phyloP scores from a whole-genome alignment of 1,140 invertebrate species.

The Cotesia chilonis region DNA sequence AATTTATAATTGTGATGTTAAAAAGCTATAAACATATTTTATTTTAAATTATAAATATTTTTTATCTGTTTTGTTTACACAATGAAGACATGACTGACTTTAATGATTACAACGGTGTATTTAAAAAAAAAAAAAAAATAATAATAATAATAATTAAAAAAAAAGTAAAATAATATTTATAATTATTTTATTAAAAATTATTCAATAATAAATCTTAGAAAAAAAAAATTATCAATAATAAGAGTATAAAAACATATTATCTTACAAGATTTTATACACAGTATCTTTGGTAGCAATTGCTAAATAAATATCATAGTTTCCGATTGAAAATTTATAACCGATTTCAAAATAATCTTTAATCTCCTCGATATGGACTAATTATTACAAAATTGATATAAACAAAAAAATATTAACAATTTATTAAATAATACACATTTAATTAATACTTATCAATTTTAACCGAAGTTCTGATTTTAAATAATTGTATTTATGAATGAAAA shows the following conservation, averaged over 20 bases:
- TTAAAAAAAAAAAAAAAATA: too few relatives aligned
- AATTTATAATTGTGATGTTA: too few relatives aligned
- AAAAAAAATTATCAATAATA: constrained; percentile 28
- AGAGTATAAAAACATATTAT: constrained; percentile 41
- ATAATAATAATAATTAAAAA: too few relatives aligned
- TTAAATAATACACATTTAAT: too few relatives aligned
- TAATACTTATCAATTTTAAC: too few relatives aligned
- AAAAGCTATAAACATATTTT: too few relatives aligned
- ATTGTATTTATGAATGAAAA: too few relatives aligned
- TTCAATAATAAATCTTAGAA: constrained; percentile 35
- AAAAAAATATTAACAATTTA: too few relatives aligned
- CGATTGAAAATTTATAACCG: constrained; percentile 32
- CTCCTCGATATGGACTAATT: constrained; percentile 20
- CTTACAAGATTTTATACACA: constrained; percentile 45
- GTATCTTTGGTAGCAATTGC: constrained; percentile 66
- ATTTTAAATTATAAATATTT: neutral
- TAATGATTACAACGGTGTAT: too few relatives aligned
- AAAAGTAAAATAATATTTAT: neutral
- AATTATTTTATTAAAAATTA: constrained; percentile 15
- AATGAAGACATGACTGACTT: too few relatives aligned
- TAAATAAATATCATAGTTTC: constrained; percentile 60
- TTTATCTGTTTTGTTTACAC: too few relatives aligned
- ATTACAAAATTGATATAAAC: neutral
- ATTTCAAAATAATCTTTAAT: constrained; percentile 15
- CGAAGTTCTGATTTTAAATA: too few relatives aligned